Base-by-base conservation (phyloP, 2,888 invertebrate species). In the Sphaerophoria taeniata region DNA sequence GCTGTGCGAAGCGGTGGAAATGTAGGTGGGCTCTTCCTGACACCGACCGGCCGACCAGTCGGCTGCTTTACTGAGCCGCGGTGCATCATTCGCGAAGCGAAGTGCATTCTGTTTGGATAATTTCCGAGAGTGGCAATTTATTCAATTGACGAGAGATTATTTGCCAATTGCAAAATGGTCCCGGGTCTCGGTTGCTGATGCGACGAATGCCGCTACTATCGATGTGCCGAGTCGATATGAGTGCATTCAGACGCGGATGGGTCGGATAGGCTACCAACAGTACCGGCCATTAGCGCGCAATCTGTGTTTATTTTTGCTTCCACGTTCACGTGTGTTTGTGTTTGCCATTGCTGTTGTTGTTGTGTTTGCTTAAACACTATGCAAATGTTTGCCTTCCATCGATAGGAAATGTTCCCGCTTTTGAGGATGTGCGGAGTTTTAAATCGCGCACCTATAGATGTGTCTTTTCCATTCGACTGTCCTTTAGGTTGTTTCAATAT, bases 271-370 rank as follows among this genome's bases (percentile, higher is more conserved):
- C 24, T 24, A 24, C 24, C 24, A 33, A 77, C 69, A 81, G 76
- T 84, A 63, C 67, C 75, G 81, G 76, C 76, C 73, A 81, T 81
- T 81, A 81, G 81, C 73, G 61, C 76, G 61, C 76, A 77, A 81
- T 73, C 60, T 75, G 49, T 84, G 72, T 84, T 80, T 87, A 74
- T 82, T 79, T 87, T 88, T 87, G 70, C 81, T 79, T 87, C 88
- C 88, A 87, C 87, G 39, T 49, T 87, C 85, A 58, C 74, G 75
- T 87, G 79, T 80, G 75, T 53, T 39, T 14, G 36, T 51, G 51
- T 49, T 5, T 69, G 60, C 34, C 24, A 24, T 24, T 24, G 24
- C 24, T 24, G 24, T 24, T 24, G 24, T 24, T 24, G 24, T 24
- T 24, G 24, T 24, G 24, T 24, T 24, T 24, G 24, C n/a, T n/a